These are phyloP conservation scores for Coelogynopora nodosa DNA, from an alignment of 2,888 invertebrate genomes.

Conservation along the genomic window DNA sequence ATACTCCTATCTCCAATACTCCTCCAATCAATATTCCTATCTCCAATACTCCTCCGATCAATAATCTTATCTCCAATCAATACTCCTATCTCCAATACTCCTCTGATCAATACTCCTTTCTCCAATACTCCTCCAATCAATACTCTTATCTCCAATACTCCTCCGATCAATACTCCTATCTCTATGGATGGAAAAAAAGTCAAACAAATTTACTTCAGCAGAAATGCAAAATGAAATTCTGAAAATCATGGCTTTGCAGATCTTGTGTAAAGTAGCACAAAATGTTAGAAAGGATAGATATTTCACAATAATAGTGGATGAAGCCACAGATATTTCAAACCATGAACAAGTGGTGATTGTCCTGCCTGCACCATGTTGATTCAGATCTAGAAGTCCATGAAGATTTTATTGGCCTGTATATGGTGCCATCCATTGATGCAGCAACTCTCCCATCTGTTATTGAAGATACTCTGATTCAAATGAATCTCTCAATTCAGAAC, in stretches of 20 bases:
- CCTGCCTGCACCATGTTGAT: background rate
- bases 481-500: background rate
- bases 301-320: background rate
- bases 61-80: too few species aligned
- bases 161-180: too few species aligned
- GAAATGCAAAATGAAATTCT: background rate
- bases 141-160: too few species aligned
- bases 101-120: too few species aligned
- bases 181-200: background rate
- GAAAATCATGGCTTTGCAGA: background rate
- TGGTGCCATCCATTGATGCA: background rate
- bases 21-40: too few species aligned
- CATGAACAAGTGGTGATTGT: background rate
- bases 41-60: too few species aligned
- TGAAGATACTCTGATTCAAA: background rate
- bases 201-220: background rate
- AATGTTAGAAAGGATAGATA: background rate
- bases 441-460: background rate
- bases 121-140: too few species aligned
- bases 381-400: background rate
- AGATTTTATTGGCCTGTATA: background rate
- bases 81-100: too few species aligned
- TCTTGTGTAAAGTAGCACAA: background rate
- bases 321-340: background rate
- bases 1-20: too few species aligned